Evolutionary conservation across 2,797 vertebrate genomes (phyloP).

Genomic region (Notamacropus eugenii): DNA sequence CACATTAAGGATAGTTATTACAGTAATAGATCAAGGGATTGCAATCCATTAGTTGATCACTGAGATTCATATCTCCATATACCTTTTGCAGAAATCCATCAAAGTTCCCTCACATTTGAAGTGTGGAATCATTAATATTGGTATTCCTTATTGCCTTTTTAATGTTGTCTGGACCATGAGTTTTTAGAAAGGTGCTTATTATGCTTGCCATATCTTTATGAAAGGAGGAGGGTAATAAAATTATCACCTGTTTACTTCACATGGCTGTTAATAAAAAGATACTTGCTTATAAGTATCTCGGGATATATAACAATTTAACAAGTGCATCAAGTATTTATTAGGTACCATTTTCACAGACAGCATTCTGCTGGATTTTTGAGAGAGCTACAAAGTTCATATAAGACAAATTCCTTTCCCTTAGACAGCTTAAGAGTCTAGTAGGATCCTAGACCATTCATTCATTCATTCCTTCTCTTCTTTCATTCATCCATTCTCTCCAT

Average conservation of each 20-base stretch:
- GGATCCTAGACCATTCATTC: neutral
- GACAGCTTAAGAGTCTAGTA: too few species aligned
- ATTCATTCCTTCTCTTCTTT: neutral
- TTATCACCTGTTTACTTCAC: neutral
- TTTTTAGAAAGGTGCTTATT: neutral
- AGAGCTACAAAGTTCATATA: too few species aligned
- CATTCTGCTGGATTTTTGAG: too few species aligned
- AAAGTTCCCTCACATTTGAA: slow-evolving; percentile 8
- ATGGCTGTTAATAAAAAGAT: neutral
- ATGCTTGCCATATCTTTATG: neutral
- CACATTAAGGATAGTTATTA: slow-evolving; percentile 12
- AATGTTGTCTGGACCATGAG: neutral
- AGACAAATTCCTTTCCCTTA: too few species aligned
- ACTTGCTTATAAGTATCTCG: neutral
- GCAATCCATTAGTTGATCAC: neutral
- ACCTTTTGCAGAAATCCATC: slow-evolving; percentile 2
- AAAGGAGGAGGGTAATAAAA: neutral
- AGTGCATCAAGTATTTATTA: neutral
- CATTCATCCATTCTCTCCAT: neutral
- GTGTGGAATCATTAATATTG: neutral
- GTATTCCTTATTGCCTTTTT: slow-evolving; percentile 3
- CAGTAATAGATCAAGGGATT: neutral
- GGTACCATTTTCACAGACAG: neutral
- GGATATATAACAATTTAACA: neutral
- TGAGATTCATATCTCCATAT: neutral